Base-by-base conservation (phyloP, 2,113 vertebrate genomes). In the Pseudois nayaur region DNA sequence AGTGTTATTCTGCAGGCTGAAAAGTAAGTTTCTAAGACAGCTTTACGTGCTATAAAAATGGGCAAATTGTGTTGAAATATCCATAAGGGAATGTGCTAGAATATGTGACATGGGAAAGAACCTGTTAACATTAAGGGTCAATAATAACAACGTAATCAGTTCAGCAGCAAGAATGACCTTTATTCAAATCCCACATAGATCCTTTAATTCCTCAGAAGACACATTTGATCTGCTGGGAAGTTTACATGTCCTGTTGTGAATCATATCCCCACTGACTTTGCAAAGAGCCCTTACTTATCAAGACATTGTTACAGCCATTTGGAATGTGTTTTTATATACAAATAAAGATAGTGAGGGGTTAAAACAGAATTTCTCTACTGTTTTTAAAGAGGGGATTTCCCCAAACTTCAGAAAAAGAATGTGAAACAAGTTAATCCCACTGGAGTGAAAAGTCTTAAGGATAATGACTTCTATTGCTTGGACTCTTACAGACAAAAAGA, bases 141-240 rank as follows among this genome's bases (percentile, higher is more conserved):
- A 5, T 3, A 9, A 82, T 33, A 29, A 45, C 82, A 57, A 93
- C 19, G 29, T 67, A 88, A 95, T 96, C 82, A 62, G 78, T 74
- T 96, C 85, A 60, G 60, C 85, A 40, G 16, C 54, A 57, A 91
- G 81, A 95, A 79, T 89, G 92, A 97, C 93, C 94, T 95, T 95
- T 86, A 67, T 89, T 55, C 91, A 78, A 86, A 97, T 94, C 87
- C 62, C 85, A 82, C 78, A 67, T 9, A 71, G 87, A 96, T 79
- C 94, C 91, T 89, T 97, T 98, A 96, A 93, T 96, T 85, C 89
- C 48, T 55, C 64, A 92, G 84, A 95, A 89, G 81, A 95, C 62
- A 62, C 62, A 87, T 59, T 87, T 96, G 87, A 81, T 91, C 90
- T 87, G 33, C 82, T 85, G 67, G 67, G 87, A 87, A 81, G 91